Base-by-base conservation (phyloP, 1,140 invertebrate genomes). In the Nylanderia fulva region DNA sequence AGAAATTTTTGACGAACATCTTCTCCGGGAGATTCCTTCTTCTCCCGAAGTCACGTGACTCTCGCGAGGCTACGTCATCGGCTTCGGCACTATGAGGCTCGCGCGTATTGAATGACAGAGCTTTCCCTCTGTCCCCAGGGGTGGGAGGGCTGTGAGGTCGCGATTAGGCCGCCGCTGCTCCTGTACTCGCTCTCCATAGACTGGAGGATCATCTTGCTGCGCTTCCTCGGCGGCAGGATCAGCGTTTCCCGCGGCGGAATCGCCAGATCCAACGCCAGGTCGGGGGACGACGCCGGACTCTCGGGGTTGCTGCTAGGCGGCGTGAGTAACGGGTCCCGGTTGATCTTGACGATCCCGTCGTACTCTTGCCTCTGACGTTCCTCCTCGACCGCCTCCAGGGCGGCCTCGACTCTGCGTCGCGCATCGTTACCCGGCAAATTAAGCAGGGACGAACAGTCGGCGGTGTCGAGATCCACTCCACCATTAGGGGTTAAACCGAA, bases 21-120 rank as follows among this genome's bases (percentile, higher is more conserved):
- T 36, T 56, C 4, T 56, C 2, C n/a, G 39, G n/a, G 13, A 54
- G 24, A 36, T 15, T 11, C 4, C 24, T 15, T 45, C 52, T 36
- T 82, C 56, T 58, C 33, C 21, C 45, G n/a, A 69, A 80, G 15
- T 36, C 6, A 56, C n/a, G 33, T 33, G 7, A 27, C 15, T 7
- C 33, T 68, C 56, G 52, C 42, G 60, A 52, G 45, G 58, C 18
- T 80, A 39, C 18, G 11, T 21, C 33, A 6, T 21, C 0, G 33
- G 18, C 15, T n/a, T 69, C 13, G 0, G n/a, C 52, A 91, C 91
- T 96, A 96, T 88, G 96, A 96, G 15, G 97, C 96, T 85, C 96
- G 96, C 9, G 97, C 97, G 91, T 97, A 98, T 76, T 98, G 97
- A 87, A 98, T 98, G 56, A 98, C 97, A 0, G 97, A 97, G 86